These are phyloP conservation scores for Bothrops jararaca DNA, from an alignment of 2,113 vertebrate species.

Conservation along the genomic window DNA sequence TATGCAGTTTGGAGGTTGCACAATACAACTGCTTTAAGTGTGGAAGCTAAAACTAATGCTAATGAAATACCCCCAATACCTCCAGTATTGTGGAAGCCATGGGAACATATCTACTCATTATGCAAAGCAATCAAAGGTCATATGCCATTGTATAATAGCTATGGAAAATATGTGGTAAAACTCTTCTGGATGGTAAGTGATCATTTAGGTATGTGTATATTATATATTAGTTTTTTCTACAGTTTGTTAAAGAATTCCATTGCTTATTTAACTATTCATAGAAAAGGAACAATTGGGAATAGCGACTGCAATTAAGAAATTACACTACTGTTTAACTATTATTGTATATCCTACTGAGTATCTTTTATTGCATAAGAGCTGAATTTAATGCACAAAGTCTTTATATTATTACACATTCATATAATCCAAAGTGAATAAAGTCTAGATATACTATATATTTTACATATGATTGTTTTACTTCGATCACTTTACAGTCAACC, in stretches of 20 bases:
- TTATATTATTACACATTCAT: neutral
- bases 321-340: neutral
- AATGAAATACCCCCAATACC: slow-evolving; percentile 35
- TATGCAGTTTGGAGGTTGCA: slow-evolving; percentile 77
- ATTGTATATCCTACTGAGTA: neutral
- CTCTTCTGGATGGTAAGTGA: slow-evolving; percentile 93
- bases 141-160: slow-evolving; percentile 83
- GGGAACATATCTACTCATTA: slow-evolving; percentile 92
- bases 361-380: neutral
- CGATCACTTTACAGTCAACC: neutral
- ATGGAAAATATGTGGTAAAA: slow-evolving; percentile 88
- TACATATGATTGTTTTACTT: neutral
- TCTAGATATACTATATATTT: neutral
- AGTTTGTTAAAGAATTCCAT: neutral
- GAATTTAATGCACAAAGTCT: neutral
- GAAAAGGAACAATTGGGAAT: neutral
- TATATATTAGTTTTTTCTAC: neutral
- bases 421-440: neutral
- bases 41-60: slow-evolving; percentile 47
- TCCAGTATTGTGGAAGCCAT: slow-evolving; percentile 80
- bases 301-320: neutral
- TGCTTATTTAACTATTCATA: neutral
- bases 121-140: slow-evolving; percentile 81
- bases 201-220: neutral
- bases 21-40: slow-evolving; percentile 51